Evolutionary conservation across 35 echinoderm and acorn worm species (phyloP).

Genomic region (Stichopus chloronotus): DNA sequence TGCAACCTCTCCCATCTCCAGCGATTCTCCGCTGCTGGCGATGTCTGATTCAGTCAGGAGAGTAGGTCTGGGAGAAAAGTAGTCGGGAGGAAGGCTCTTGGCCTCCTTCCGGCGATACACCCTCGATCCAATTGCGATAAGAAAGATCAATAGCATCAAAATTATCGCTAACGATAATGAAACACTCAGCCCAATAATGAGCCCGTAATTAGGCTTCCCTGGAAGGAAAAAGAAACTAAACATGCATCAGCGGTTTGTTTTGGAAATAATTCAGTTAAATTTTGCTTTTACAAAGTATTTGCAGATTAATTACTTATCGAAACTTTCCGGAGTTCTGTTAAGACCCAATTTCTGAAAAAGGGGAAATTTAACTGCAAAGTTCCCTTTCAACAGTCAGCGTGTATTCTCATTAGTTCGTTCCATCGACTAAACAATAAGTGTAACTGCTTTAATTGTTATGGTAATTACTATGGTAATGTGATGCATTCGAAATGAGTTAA

Average conservation of each 20-base stretch:
- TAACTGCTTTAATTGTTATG: no score
- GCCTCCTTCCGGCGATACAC: not conserved
- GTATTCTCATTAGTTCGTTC: no score
- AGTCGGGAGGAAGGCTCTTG: not conserved
- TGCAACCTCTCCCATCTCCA: not conserved
- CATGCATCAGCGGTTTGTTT: not conserved
- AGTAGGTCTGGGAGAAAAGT: not conserved
- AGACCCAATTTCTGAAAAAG: no score
- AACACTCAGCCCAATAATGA: conserved; percentile 7
- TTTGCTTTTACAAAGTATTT: no score
- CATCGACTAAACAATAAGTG: no score
- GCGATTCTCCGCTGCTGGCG: not conserved
- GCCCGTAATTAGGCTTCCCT: not conserved
- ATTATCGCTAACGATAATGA: not conserved
- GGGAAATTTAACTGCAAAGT: no score
- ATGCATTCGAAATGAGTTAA: no score
- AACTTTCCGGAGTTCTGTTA: no score
- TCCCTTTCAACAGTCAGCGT: no score
- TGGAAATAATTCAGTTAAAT: not conserved
- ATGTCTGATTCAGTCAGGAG: not conserved
- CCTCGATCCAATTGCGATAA: not conserved
- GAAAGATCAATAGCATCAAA: not conserved
- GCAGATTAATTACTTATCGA: no score
- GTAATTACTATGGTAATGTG: no score
- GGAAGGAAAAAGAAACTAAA: not conserved